phyloP scores from a whole-genome alignment of 2,113 vertebrate species.

The Hemiprocne comata region DNA sequence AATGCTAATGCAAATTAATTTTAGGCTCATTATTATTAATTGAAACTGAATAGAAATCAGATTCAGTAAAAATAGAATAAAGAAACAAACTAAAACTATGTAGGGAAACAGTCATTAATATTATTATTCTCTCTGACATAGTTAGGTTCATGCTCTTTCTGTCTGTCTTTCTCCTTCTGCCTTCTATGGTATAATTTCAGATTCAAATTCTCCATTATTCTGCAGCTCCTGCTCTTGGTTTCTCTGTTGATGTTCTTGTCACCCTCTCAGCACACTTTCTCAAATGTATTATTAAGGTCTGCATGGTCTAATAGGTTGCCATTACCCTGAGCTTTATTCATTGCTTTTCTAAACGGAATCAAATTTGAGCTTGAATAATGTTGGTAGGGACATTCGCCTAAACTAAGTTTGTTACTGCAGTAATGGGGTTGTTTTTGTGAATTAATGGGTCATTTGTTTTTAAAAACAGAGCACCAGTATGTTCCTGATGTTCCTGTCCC shows the following conservation, averaged over 20 bases:
- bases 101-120: conserved; percentile 67
- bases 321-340: conserved; percentile 54
- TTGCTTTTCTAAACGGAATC: conserved; percentile 71
- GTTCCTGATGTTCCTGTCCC: conserved; percentile 43
- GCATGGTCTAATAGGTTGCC: conserved; percentile 53
- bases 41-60: conserved; percentile 57
- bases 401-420: conserved; percentile 51
- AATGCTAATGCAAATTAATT: conserved; percentile 64
- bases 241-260: conserved; percentile 33
- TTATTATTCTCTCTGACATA: conserved; percentile 13
- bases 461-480: conserved; percentile 65
- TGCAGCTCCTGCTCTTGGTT: neutral
- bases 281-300: conserved; percentile 56
- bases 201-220: neutral
- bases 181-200: neutral
- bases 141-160: neutral
- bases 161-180: neutral
- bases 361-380: conserved; percentile 69
- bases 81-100: conserved; percentile 61
- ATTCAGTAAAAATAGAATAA: conserved; percentile 55
- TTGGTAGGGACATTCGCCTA: conserved; percentile 60
- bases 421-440: conserved; percentile 68
- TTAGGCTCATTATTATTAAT: conserved; percentile 67
- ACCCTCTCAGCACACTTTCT: conserved; percentile 27
- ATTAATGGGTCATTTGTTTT: conserved; percentile 74